phyloP scores from a whole-genome alignment of 2,888 invertebrate genomes.

The Cepaea hortensis region DNA sequence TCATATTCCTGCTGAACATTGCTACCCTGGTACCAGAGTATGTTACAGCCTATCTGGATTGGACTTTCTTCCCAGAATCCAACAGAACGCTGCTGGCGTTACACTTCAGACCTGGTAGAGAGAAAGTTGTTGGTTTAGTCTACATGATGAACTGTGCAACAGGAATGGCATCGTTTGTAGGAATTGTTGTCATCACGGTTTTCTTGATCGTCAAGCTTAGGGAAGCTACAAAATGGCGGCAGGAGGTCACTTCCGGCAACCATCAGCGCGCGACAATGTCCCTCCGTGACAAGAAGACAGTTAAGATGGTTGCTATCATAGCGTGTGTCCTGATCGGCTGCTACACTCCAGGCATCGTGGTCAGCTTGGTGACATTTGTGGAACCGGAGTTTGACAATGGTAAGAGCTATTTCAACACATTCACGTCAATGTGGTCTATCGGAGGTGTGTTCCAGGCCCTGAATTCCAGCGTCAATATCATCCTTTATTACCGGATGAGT shows the following conservation, averaged over 20 bases:
- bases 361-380: background rate
- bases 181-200: background rate
- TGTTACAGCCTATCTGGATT: background rate
- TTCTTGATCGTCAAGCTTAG: background rate
- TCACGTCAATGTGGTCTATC: background rate
- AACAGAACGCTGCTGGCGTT: background rate
- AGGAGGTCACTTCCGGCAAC: background rate
- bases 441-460: background rate
- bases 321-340: conserved; percentile 12
- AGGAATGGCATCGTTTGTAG: background rate
- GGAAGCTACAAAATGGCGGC: background rate
- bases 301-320: background rate
- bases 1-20: background rate
- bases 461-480: background rate
- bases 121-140: background rate
- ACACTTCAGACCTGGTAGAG: background rate
- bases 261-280: background rate
- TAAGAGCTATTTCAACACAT: background rate
- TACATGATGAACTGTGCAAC: background rate
- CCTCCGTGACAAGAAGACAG: background rate
- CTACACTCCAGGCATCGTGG: background rate
- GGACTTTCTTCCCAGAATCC: conserved; percentile 7
- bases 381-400: background rate
- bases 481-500: background rate
- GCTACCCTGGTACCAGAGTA: background rate